A percentile compares a stretch with the other conserved stretches of the same genome.
Evolutionary conservation across 2,888 invertebrate genomes (phyloP).

Genomic region (Choreutis nemorana): DNA sequence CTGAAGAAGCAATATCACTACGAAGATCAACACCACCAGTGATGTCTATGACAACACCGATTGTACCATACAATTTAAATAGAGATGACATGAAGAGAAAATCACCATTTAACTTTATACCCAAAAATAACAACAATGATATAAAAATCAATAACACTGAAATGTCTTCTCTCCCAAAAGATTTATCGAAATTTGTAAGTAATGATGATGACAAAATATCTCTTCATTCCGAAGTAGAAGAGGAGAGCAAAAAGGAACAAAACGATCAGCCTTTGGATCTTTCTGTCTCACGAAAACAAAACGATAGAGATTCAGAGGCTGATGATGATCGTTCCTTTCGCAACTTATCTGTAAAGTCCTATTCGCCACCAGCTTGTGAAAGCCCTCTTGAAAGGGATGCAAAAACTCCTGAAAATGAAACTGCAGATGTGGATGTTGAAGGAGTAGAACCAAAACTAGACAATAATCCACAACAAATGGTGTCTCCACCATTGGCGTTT

Average conservation of each 20-base stretch:
- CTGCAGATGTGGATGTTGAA: constrained; percentile 65
- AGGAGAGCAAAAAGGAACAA: constrained; percentile 45
- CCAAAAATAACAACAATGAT: constrained; percentile 40
- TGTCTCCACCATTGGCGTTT: constrained; percentile 73
- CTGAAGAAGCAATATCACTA: constrained; percentile 71
- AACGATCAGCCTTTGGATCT: constrained; percentile 79
- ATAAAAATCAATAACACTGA: constrained; percentile 25
- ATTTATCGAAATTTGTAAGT: constrained; percentile 34
- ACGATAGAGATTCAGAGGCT: constrained; percentile 43
- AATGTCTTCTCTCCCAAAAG: constrained; percentile 37
- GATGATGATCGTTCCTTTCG: constrained; percentile 52
- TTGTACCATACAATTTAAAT: constrained; percentile 34
- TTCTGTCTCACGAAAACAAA: constrained; percentile 68
- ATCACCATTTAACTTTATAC: constrained; percentile 41
- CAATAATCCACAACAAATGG: constrained; percentile 39
- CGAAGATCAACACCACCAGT: constrained; percentile 74
- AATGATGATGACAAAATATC: constrained; percentile 35
- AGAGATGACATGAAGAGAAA: constrained; percentile 41
- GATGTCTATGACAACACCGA: constrained; percentile 55
- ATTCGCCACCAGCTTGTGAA: constrained; percentile 51
- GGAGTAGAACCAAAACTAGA: constrained; percentile 55
- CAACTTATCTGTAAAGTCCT: constrained; percentile 48
- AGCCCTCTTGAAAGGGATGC: constrained; percentile 37
- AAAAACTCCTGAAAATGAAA: constrained; percentile 58
- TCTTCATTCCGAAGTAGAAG: constrained; percentile 42